Percentiles rank a stretch among this genome's conserved stretches.
Evolutionary conservation across 2,113 vertebrate genomes (phyloP).

Genomic region (Oncorhynchus nerka): DNA sequence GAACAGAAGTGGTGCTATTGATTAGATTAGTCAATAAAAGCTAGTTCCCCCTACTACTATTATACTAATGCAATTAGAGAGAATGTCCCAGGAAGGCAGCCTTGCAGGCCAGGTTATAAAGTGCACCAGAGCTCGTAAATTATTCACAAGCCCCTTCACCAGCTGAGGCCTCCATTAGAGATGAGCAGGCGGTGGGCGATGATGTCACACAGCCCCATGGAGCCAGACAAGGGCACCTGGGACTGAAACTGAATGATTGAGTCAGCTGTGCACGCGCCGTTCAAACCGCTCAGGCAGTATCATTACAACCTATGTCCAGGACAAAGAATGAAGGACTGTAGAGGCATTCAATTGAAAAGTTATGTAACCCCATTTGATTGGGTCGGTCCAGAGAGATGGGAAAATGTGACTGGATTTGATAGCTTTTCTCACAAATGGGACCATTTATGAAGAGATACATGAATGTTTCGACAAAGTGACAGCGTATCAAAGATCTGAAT

Average conservation of each 20-base stretch:
- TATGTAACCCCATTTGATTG: slow-evolving; percentile 32
- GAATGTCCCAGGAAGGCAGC: slow-evolving; percentile 53
- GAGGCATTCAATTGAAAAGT: slow-evolving; percentile 17
- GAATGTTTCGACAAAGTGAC: not conserved
- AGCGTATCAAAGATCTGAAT: no score
- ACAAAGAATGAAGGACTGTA: not conserved
- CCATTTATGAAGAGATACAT: not conserved
- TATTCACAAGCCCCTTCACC: slow-evolving; percentile 70
- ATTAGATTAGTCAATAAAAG: slow-evolving; percentile 68
- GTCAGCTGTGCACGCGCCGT: slow-evolving; percentile 31
- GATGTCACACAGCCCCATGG: slow-evolving; percentile 70
- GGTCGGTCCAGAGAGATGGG: slow-evolving; percentile 20
- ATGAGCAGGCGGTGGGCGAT: slow-evolving; percentile 33
- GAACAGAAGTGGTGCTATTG: slow-evolving; percentile 63
- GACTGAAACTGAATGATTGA: slow-evolving; percentile 48
- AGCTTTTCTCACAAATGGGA: not conserved
- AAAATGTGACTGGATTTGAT: not conserved
- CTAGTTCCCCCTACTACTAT: slow-evolving; percentile 65
- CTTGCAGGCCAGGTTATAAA: slow-evolving; percentile 69
- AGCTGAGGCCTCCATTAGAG: slow-evolving; percentile 69
- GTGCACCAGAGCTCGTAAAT: slow-evolving; percentile 73
- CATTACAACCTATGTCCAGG: not conserved
- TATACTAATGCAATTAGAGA: slow-evolving; percentile 73
- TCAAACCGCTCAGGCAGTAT: slow-evolving; percentile 23
- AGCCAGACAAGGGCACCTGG: slow-evolving; percentile 60